These are phyloP conservation scores for Phasia obesa DNA, from an alignment of 2,888 invertebrate genomes.

Conservation along the genomic window DNA sequence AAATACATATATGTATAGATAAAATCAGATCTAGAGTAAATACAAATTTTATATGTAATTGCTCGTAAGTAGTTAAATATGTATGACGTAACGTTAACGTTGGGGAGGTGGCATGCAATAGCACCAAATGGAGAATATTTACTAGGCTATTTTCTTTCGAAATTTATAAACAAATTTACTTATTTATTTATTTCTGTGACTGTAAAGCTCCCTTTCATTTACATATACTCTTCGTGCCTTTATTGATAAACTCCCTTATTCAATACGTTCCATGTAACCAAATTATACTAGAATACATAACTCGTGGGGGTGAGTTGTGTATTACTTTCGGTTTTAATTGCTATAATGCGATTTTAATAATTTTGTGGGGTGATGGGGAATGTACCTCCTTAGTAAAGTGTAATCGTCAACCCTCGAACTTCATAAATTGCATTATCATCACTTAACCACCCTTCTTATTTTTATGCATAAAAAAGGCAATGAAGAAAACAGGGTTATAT, in stretches of 20 bases:
- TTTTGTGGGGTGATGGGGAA: constrained; percentile 30
- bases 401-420: constrained; percentile 58
- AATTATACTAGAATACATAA: constrained; percentile 13
- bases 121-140: no score
- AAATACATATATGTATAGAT: no score
- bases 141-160: background rate
- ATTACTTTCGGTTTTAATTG: constrained; percentile 33
- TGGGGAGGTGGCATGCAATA: no score
- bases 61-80: no score
- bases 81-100: no score
- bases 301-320: constrained; percentile 51
- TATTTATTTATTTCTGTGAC: background rate
- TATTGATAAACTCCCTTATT: constrained; percentile 25
- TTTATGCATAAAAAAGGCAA: constrained; percentile 25
- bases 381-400: constrained; percentile 26
- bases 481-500: background rate
- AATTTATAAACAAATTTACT: background rate
- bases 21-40: no score
- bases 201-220: constrained; percentile 30
- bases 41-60: no score
- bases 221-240: constrained; percentile 38
- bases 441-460: constrained; percentile 43
- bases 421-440: constrained; percentile 56
- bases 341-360: constrained; percentile 25
- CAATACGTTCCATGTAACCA: constrained; percentile 16